phyloP scores from a whole-genome alignment of 2,113 vertebrate species.

The Alectura lathami region DNA sequence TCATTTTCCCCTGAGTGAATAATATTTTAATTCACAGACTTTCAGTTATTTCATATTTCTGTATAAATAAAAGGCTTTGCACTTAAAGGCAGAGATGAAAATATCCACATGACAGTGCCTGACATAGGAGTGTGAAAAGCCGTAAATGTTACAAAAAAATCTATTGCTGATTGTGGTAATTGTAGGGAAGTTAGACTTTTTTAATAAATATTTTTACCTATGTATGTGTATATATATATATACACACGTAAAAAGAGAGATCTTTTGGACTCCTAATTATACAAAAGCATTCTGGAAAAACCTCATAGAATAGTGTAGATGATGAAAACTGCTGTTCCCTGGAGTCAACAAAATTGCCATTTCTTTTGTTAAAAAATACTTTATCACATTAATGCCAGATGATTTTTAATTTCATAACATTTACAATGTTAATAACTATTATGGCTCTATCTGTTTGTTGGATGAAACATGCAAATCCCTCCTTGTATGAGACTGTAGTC shows the following conservation, averaged over 20 bases:
- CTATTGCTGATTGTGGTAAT: background rate
- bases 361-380: background rate
- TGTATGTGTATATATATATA: background rate
- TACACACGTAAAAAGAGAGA: background rate
- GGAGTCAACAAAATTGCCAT: background rate
- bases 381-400: background rate
- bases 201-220: background rate
- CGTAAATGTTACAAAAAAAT: background rate
- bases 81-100: background rate
- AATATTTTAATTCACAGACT: conserved; percentile 14
- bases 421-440: background rate
- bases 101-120: background rate
- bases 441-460: background rate
- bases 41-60: background rate
- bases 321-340: background rate
- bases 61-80: background rate
- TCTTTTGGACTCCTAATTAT: background rate
- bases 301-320: background rate
- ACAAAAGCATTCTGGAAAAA: background rate
- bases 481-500: background rate
- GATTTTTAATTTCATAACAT: background rate
- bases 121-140: background rate
- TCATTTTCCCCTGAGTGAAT: background rate
- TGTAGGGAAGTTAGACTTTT: background rate
- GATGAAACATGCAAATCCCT: background rate